A percentile compares a stretch with the other conserved stretches of the same genome.
Evolutionary conservation across 2,113 vertebrate genomes (phyloP).

Genomic region (Ailurus styani): DNA sequence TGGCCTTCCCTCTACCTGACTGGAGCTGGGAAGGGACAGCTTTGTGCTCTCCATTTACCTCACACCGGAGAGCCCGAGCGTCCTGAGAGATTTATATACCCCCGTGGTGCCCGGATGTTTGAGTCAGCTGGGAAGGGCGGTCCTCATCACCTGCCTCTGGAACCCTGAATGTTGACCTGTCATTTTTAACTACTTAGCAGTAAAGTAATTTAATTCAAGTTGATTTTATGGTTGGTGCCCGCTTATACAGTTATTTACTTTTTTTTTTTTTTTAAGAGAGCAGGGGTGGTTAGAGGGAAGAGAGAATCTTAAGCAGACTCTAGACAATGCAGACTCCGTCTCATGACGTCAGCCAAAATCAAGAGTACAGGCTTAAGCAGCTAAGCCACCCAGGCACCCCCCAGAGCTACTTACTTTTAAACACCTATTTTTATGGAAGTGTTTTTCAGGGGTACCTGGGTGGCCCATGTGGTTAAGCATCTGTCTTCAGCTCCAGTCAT

Average conservation of each 20-base stretch:
- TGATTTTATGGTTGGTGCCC: neutral
- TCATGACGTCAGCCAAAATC: neutral
- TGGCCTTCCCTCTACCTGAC: neutral
- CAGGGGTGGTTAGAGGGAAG: neutral
- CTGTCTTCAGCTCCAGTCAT: too few relatives aligned
- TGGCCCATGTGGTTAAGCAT: too few relatives aligned
- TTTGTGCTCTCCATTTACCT: too few relatives aligned
- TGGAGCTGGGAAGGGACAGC: accelerated
- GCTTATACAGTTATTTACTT: neutral
- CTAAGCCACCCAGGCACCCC: neutral
- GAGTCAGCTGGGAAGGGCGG: neutral
- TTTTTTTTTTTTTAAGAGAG: too few relatives aligned
- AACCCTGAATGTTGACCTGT: accelerated
- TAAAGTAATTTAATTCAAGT: neutral
- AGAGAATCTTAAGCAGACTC: neutral
- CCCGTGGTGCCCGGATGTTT: neutral
- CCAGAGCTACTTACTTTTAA: neutral
- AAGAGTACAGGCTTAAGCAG: neutral
- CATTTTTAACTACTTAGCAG: neutral
- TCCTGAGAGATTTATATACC: neutral
- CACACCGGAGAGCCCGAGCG: too few relatives aligned
- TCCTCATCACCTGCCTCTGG: neutral
- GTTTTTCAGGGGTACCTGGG: neutral
- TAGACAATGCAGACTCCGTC: neutral
- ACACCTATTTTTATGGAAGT: neutral